A percentile compares a stretch with the other conserved stretches of the same genome.
Evolutionary conservation across 2,888 invertebrate genomes (phyloP).

Genomic region (Torymus auratus): DNA sequence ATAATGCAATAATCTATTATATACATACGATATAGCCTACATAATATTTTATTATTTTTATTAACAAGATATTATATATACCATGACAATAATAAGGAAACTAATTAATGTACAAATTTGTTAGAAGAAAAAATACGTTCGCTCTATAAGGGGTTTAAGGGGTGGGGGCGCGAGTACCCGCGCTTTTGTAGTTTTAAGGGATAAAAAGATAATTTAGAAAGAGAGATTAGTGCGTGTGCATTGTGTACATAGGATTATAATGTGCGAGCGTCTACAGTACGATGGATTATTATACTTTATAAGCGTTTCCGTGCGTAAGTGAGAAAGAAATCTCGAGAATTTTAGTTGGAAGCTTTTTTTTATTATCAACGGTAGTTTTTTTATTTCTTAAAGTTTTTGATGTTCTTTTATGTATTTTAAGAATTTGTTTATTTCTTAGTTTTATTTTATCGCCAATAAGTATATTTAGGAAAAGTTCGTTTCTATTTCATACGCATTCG

Average conservation of each 20-base stretch:
- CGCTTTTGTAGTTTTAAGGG: conserved; percentile 61
- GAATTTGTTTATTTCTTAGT: conserved; percentile 42
- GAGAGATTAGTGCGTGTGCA: conserved; percentile 63
- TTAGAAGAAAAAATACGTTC: conserved; percentile 70
- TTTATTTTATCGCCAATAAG: conserved; percentile 40
- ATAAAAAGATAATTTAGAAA: conserved; percentile 59
- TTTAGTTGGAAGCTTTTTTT: conserved; percentile 37
- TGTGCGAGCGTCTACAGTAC: conserved; percentile 41
- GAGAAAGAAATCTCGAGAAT: conserved; percentile 33
- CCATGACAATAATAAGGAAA: conserved; percentile 75
- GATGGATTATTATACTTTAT: conserved; percentile 42
- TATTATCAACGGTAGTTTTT: conserved; percentile 41
- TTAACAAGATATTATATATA: conserved; percentile 73
- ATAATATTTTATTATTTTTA: conserved; percentile 77
- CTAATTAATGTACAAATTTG: conserved; percentile 77
- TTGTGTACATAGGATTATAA: conserved; percentile 56
- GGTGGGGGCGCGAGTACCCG: conserved; percentile 44
- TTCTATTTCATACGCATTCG: conserved; percentile 45
- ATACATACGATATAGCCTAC: conserved; percentile 72
- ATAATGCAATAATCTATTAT: conserved; percentile 77
- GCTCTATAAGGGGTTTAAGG: conserved; percentile 62
- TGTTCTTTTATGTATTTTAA: conserved; percentile 52
- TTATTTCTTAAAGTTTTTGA: conserved; percentile 47
- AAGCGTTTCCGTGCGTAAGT: conserved; percentile 26
- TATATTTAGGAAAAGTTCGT: conserved; percentile 34